Percentiles rank a stretch among this genome's conserved stretches.
Conservation (phyloP, 2,888 invertebrate genomes). For the Patella pellucida region DNA sequence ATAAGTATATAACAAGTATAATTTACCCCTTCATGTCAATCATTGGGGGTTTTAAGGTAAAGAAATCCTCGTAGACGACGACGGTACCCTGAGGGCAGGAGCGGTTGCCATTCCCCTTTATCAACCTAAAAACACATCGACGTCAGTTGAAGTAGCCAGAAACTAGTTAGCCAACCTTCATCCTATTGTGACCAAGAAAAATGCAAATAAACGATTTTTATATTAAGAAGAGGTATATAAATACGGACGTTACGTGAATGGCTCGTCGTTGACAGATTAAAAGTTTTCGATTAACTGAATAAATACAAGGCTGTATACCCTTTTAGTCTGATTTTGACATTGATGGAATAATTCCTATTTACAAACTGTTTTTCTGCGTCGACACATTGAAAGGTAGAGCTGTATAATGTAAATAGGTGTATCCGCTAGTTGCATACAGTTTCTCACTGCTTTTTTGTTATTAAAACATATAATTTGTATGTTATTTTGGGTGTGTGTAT, state of each 20-base stretch:
- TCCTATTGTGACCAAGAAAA: not conserved
- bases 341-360: constrained; percentile 10
- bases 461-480: constrained; percentile 3
- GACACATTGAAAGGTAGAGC: not conserved
- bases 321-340: not conserved
- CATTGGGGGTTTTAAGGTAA: not conserved
- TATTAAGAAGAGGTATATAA: not conserved
- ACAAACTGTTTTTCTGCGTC: not conserved
- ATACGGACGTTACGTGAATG: not conserved
- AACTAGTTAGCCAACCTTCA: constrained; percentile 3
- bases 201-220: not conserved
- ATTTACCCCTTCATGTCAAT: constrained; percentile 1
- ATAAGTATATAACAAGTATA: not conserved
- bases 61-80: not conserved
- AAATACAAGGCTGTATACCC: not conserved
- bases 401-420: constrained; percentile 2
- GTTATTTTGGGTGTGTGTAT: constrained; percentile 1
- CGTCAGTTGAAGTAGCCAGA: not conserved
- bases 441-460: constrained; percentile 1
- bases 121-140: not conserved
- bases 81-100: not conserved
- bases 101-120: not conserved
- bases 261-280: not conserved
- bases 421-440: not conserved
- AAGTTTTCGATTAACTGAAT: not conserved